phyloP scores from a whole-genome alignment of 2,888 invertebrate genomes.

The Athripsodes cinereus region DNA sequence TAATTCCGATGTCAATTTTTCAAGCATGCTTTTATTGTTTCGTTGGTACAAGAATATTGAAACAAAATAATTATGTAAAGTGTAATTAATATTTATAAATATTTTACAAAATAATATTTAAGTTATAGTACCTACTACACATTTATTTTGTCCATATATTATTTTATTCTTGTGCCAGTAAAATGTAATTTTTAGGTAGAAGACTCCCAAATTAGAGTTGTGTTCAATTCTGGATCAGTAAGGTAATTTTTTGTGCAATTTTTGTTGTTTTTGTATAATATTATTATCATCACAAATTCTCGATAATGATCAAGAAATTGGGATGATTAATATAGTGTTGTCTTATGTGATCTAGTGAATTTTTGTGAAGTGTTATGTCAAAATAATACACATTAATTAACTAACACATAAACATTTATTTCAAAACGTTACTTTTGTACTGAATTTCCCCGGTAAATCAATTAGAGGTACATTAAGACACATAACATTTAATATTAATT shows the following conservation, averaged over 20 bases:
- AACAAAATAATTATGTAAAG: not conserved
- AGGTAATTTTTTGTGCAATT: not conserved
- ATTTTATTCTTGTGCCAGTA: too few species aligned
- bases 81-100: too few species aligned
- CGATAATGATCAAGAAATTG: not conserved
- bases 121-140: too few species aligned
- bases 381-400: not conserved
- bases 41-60: not conserved
- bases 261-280: not conserved
- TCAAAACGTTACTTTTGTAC: conserved; percentile 24
- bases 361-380: not conserved
- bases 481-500: too few species aligned
- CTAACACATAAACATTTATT: conserved; percentile 6
- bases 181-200: too few species aligned
- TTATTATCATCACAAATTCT: not conserved
- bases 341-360: too few species aligned
- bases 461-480: too few species aligned
- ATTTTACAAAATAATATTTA: too few species aligned
- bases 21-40: not conserved
- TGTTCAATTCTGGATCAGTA: too few species aligned
- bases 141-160: too few species aligned
- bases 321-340: not conserved
- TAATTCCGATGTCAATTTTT: not conserved
- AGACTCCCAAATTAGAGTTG: too few species aligned
- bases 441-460: conserved; percentile 15